Percentiles rank a stretch among this genome's conserved stretches.
Evolutionary conservation across 2,113 vertebrate genomes (phyloP).

Genomic region (Platichthys stellatus): DNA sequence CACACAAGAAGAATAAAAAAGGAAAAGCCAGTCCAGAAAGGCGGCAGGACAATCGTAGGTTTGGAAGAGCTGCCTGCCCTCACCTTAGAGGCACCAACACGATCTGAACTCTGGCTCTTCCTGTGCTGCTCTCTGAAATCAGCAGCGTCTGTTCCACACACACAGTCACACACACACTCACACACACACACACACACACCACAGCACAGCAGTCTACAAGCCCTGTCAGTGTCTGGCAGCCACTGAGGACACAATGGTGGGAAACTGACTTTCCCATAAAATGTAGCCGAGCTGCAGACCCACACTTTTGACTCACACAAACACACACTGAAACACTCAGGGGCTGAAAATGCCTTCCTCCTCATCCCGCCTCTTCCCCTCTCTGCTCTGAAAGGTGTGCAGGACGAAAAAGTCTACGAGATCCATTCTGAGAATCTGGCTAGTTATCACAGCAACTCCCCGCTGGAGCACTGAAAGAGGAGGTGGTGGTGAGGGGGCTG

Average conservation of each 20-base stretch:
- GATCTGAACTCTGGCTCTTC: constrained; percentile 67
- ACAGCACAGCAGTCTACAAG: constrained; percentile 47
- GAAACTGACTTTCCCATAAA: constrained; percentile 79
- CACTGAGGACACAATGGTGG: constrained; percentile 77
- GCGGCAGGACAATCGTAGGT: constrained; percentile 18
- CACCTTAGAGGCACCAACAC: constrained; percentile 52
- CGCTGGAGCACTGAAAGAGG: constrained; percentile 42
- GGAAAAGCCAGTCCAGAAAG: constrained; percentile 29
- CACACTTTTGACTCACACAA: constrained; percentile 70
- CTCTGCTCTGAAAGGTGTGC: constrained; percentile 76
- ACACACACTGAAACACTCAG: constrained; percentile 73
- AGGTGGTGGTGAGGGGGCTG: constrained; percentile 55
- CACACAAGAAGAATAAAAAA: constrained; percentile 14
- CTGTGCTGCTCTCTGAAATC: constrained; percentile 65
- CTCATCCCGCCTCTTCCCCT: constrained; percentile 71
- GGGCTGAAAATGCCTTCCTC: constrained; percentile 71
- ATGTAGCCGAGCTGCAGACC: constrained; percentile 67
- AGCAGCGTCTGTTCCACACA: constrained; percentile 56
- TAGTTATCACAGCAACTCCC: constrained; percentile 84
- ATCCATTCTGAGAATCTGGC: constrained; percentile 81
- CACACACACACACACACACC: constrained; percentile 40
- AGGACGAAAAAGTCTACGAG: constrained; percentile 74
- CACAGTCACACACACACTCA: constrained; percentile 33
- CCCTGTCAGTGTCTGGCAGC: constrained; percentile 87
- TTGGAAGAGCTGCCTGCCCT: constrained; percentile 39